Percentiles rank a stretch among this genome's conserved stretches.
Evolutionary conservation across 2,888 invertebrate genomes (phyloP).

Genomic region (Troglohyphantes excavatus): DNA sequence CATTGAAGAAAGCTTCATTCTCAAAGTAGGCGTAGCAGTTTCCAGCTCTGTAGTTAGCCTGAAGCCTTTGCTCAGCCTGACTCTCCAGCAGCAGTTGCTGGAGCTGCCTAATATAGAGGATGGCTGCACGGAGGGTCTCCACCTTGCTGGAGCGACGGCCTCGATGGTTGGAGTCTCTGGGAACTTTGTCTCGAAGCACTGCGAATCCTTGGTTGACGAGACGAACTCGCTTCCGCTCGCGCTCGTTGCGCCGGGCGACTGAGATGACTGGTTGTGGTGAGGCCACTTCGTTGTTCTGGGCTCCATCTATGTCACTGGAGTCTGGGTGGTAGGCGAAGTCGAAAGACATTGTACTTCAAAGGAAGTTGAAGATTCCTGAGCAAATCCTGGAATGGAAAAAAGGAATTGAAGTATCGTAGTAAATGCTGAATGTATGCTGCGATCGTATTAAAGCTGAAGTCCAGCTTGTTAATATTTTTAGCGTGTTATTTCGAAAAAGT

Average conservation of each 20-base stretch:
- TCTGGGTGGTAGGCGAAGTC: background rate
- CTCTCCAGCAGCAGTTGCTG: constrained; percentile 63
- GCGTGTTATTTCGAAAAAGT: too few relatives aligned
- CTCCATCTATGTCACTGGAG: background rate
- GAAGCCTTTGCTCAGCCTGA: constrained; percentile 24
- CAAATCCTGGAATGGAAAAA: background rate
- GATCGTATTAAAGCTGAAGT: too few relatives aligned
- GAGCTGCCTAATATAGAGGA: constrained; percentile 64
- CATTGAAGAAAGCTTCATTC: too few relatives aligned
- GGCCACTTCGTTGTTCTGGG: background rate
- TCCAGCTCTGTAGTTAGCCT: background rate
- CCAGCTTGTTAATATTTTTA: too few relatives aligned
- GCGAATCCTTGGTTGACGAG: constrained; percentile 72
- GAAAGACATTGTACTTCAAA: background rate
- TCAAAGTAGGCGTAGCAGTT: too few relatives aligned
- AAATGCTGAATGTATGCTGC: too few relatives aligned
- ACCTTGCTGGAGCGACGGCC: constrained; percentile 70
- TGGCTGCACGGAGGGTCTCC: constrained; percentile 67
- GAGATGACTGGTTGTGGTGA: constrained; percentile 46
- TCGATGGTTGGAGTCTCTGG: constrained; percentile 39
- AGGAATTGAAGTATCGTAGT: too few relatives aligned
- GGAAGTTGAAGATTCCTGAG: background rate
- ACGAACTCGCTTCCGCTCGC: constrained; percentile 63
- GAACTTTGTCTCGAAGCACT: constrained; percentile 49
- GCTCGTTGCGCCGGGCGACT: constrained; percentile 56